Evolutionary conservation across 1,140 invertebrate species (phyloP).

Genomic region (Aethina tumida): DNA sequence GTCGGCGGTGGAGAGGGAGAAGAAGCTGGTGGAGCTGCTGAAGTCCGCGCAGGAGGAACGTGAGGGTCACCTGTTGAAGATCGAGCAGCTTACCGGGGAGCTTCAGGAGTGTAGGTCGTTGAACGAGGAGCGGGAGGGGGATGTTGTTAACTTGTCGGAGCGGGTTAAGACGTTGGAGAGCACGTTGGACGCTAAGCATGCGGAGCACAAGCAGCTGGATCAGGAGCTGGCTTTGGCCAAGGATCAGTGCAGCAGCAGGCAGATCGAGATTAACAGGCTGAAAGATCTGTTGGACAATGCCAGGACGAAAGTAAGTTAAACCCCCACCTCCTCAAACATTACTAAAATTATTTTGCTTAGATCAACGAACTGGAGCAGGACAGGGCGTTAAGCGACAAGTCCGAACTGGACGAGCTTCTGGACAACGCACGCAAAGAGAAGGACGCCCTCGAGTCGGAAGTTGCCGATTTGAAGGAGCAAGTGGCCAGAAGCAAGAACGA

Average conservation of each 20-base stretch:
- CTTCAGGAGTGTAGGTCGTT: constrained; percentile 39
- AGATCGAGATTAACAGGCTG: constrained; percentile 67
- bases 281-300: constrained; percentile 72
- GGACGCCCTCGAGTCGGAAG: constrained; percentile 55
- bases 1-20: constrained; percentile 62
- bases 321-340: background rate
- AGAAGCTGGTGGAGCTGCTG: constrained; percentile 74
- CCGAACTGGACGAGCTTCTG: constrained; percentile 59
- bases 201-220: constrained; percentile 63
- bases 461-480: constrained; percentile 66
- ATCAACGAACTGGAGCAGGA: constrained; percentile 53
- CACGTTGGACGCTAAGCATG: constrained; percentile 55
- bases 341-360: constrained; percentile 15
- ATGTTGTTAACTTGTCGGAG: constrained; percentile 43
- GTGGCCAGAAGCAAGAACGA: constrained; percentile 67
- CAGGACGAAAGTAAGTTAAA: constrained; percentile 47
- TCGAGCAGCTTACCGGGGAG: constrained; percentile 64
- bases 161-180: constrained; percentile 57
- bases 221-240: constrained; percentile 57
- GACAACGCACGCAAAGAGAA: constrained; percentile 60
- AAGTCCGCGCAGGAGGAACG: constrained; percentile 76
- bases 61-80: constrained; percentile 62
- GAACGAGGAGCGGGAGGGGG: constrained; percentile 30
- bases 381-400: constrained; percentile 48
- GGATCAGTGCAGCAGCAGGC: constrained; percentile 50